phyloP scores from a whole-genome alignment of 2,888 invertebrate genomes.

The Apantesis nais region DNA sequence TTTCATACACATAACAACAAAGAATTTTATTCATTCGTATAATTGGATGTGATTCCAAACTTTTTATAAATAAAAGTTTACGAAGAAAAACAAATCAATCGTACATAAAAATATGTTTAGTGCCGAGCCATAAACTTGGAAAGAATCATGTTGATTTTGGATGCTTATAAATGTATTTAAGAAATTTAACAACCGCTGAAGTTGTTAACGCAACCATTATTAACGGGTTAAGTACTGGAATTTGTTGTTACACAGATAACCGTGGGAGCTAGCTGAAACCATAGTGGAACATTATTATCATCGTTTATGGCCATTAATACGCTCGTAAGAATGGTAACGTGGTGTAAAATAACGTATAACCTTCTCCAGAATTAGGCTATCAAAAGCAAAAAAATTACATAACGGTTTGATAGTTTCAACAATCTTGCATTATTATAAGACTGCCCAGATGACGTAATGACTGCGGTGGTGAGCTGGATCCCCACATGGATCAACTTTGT shows the following conservation, averaged over 20 bases:
- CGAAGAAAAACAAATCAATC: conserved; percentile 4
- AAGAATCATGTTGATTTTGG: neutral
- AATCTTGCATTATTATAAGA: neutral
- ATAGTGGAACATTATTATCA: neutral
- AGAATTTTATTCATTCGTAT: neutral
- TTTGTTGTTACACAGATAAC: neutral
- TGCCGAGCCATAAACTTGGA: neutral
- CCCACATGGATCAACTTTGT: no score
- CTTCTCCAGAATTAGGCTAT: neutral
- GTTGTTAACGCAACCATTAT: conserved; percentile 28
- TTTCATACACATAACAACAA: neutral
- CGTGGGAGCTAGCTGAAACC: neutral
- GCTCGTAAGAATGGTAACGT: neutral
- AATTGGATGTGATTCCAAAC: neutral
- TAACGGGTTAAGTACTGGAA: conserved; percentile 26
- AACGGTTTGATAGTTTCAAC: neutral
- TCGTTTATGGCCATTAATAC: neutral
- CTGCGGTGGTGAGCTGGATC: no score
- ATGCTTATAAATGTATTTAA: neutral
- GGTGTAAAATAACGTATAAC: neutral
- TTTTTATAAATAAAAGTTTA: conserved; percentile 3
- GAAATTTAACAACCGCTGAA: conserved; percentile 5
- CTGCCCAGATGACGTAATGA: no score
- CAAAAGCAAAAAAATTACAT: neutral
- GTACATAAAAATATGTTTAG: conserved; percentile 2